Base-by-base conservation (phyloP, 2,797 vertebrate species). In the Euphonia xanthogaster region DNA sequence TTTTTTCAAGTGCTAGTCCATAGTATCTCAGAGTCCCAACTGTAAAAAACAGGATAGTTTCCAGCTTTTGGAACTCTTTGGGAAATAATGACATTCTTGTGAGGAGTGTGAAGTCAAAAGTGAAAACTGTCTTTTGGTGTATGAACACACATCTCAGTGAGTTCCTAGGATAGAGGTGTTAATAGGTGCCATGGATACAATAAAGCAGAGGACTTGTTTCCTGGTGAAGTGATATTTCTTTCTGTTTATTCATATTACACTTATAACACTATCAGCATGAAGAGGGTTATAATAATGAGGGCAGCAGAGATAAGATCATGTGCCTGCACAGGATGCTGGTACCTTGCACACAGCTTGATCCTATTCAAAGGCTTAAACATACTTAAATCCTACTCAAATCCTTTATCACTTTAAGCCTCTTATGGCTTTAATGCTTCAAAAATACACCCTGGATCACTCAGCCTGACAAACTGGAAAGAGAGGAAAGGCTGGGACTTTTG, bases 391-490 rank as follows among this genome's bases (percentile, higher is more conserved):
- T 84, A 53, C 67, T 67, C 39, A 63, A 87, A 86, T 92, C 73
- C 61, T 88, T 95, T 86, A 95, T 93, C 91, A 66, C 54, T 95
- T 91, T 86, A 96, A 95, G 73, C 79, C 10, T 91, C 91, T 97
- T 94, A 84, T 1, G 17, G 33, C 66, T 91, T 94, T 90, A 83
- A 86, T 61, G 39, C 58, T 91, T 93, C 13, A 88, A 75, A 95
- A 96, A 90, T 65, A 77, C 47, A 88, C 19, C 31, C 14, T 78
- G 39, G 47, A 51, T 79, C 88, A 72, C 47, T 72, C 76, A 94
- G n/a, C 42, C 75, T 77, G 72, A 54, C 35, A 91, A 88, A 85
- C 27, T 22, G 16, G 23, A 61, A 85, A 50, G 44, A 72, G 42
- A 58, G 37, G 20, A 80, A 47, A 1, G 4, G 7, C 28, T 76